These are phyloP conservation scores for Ochotona princeps DNA, from an alignment of 2,113 vertebrate species.

Conservation along the genomic window DNA sequence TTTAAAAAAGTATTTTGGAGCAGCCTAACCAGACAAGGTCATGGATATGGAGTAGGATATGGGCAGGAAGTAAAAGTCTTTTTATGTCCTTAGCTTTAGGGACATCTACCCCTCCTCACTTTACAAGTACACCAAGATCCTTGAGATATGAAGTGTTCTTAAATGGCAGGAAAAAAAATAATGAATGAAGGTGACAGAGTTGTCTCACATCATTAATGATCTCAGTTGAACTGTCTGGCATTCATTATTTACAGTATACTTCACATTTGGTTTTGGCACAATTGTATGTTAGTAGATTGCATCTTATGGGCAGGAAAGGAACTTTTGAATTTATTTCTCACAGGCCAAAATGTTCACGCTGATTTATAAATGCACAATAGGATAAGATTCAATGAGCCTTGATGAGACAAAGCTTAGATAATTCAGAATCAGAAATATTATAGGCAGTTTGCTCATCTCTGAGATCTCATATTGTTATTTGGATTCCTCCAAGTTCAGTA, in stretches of 20 bases:
- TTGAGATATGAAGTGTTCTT: background rate
- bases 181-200: constrained; percentile 29
- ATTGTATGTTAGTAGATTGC: constrained; percentile 70
- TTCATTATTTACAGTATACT: constrained; percentile 79
- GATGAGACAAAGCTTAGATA: constrained; percentile 81
- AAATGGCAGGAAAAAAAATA: constrained; percentile 27
- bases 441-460: constrained; percentile 69
- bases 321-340: constrained; percentile 79
- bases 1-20: background rate
- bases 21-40: background rate
- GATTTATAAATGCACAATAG: constrained; percentile 65
- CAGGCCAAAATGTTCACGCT: constrained; percentile 81
- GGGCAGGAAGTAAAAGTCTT: background rate
- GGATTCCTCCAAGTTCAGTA: constrained; percentile 84
- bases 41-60: background rate
- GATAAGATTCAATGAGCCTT: constrained; percentile 80
- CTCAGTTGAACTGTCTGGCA: constrained; percentile 66
- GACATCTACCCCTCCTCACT: background rate
- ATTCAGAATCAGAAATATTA: constrained; percentile 80
- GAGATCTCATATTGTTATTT: constrained; percentile 78
- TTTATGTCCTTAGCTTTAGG: background rate
- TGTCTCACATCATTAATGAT: constrained; percentile 61
- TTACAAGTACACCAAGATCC: background rate
- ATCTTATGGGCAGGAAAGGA: constrained; percentile 60
- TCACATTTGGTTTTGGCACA: constrained; percentile 78